These are phyloP conservation scores for Pluvianellus socialis DNA, from an alignment of 2,113 vertebrate species.

Conservation along the genomic window DNA sequence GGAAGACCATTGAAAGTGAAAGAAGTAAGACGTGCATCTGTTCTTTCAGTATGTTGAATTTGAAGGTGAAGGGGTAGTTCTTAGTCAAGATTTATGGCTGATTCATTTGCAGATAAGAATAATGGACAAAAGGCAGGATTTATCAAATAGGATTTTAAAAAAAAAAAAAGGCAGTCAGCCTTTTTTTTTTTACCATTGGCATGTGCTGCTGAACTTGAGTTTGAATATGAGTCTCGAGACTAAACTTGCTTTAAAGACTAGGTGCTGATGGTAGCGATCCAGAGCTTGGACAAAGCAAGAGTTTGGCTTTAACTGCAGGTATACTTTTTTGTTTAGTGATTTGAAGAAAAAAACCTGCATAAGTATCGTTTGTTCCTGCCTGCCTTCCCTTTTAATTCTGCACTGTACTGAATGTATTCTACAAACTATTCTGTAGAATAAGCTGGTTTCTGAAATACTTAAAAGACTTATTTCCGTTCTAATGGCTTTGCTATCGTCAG, in stretches of 20 bases:
- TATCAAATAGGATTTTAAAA: neutral
- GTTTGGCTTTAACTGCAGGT: neutral
- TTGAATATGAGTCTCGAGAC: neutral
- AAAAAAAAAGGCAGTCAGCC: neutral
- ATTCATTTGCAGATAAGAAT: neutral
- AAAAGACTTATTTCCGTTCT: neutral
- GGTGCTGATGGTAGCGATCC: neutral
- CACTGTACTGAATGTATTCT: neutral
- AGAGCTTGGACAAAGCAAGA: neutral
- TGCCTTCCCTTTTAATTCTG: neutral
- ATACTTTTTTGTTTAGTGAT: neutral
- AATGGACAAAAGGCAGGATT: neutral
- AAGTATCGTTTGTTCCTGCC: neutral
- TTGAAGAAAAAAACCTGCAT: neutral
- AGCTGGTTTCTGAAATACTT: neutral
- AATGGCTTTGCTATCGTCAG: neutral
- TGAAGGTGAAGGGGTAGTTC: neutral
- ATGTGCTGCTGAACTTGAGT: neutral
- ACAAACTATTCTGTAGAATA: neutral
- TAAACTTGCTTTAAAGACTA: neutral
- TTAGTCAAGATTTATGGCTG: neutral
- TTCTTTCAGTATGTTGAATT: constrained; percentile 2
- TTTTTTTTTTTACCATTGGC: neutral
- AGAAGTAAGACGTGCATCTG: constrained; percentile 78
- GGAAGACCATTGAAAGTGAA: constrained; percentile 96